Evolutionary conservation across 2,113 vertebrate genomes (phyloP), one percentile per base, ranked within the genome.

Genomic region (Suricata suricatta): DNA sequence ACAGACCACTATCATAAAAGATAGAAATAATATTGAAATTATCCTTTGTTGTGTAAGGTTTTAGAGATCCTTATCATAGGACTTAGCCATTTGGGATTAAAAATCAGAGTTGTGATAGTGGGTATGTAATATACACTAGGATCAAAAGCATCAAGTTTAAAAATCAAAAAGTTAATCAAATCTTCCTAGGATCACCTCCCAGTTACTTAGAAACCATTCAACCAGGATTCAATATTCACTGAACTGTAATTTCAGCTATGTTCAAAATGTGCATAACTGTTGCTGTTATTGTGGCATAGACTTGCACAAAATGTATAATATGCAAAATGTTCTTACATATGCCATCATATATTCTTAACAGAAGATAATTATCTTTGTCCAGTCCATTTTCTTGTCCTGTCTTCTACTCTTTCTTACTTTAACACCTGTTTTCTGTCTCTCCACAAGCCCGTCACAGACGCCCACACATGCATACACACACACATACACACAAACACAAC

Each of bases 81-180:
- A 89, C 72, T 86, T 91, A 95, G 64, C 7, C 31, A 96, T 72
- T 82, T 85, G 72, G 54, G 66, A 96, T 86, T 96, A 87, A 97
- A 90, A 77, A 54, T 68, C 7, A 79, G 13, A 80, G 66, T 25
- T 54, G 5, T 33, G 88, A n/a, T 4, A 92, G 47, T 79, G 31
- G 5, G 10, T 66, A 35, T 60, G 12, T 35, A 92, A 83, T 79
- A 79, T 15, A 16, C 31, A 38, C 76, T 79, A 2, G 31, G 81
- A 95, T 95, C 47, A 83, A 89, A 98, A 86, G 7, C 72, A 93
- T 93, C 44, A 89, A 52, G 25, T 38, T 88, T 89, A 25, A 96
- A 96, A 94, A 95, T 97, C 82, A 91, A 50, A 89, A 38, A 93
- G 27, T 33, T 92, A 84, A 95, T 66, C 19, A 96, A 64, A 92